Evolutionary conservation across 2,888 invertebrate genomes (phyloP).

Genomic region (Lasioglossum calceatum): DNA sequence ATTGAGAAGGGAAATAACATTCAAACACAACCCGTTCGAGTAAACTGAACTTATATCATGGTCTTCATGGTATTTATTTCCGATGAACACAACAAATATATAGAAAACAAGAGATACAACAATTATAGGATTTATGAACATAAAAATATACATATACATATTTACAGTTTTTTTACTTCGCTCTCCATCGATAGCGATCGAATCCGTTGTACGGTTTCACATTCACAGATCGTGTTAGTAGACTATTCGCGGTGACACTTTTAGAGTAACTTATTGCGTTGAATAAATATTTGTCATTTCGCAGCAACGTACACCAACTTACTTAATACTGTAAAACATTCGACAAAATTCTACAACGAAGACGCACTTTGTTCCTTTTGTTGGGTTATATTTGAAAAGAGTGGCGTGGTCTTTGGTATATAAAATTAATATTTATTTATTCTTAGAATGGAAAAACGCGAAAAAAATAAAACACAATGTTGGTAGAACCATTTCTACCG

Average conservation of each 20-base stretch:
- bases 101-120: conserved; percentile 42
- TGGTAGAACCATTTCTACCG: too few species aligned
- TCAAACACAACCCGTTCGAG: neutral
- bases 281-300: conserved; percentile 25
- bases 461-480: too few species aligned
- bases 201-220: conserved; percentile 14
- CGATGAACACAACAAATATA: conserved; percentile 42
- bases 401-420: too few species aligned
- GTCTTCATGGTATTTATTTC: conserved; percentile 48
- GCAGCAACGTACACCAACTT: neutral
- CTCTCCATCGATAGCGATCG: neutral
- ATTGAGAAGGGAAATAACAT: neutral
- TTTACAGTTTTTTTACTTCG: conserved; percentile 31
- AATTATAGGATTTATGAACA: conserved; percentile 28
- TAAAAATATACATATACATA: conserved; percentile 35
- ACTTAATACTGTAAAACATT: conserved; percentile 43
- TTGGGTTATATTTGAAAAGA: too few species aligned
- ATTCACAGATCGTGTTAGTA: neutral
- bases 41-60: neutral
- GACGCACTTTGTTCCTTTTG: neutral
- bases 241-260: neutral
- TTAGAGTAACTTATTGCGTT: neutral
- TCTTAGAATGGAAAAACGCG: too few species aligned
- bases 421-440: too few species aligned
- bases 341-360: neutral